Conservation (phyloP, 2,113 vertebrate species). For the Albula glossodonta region DNA sequence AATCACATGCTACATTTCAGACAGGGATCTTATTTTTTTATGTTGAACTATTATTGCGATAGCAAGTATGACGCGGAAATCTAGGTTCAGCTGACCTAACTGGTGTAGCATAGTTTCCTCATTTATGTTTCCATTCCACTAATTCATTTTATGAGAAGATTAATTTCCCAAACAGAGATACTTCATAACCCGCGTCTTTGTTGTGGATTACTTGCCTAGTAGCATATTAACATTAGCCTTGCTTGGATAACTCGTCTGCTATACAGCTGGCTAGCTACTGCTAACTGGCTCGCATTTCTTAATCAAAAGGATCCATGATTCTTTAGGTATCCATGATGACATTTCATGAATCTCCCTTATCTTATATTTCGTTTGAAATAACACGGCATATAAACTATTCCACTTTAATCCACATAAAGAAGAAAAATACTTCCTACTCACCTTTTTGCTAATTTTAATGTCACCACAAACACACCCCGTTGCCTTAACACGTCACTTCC, state of each 20-base stretch:
- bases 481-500: neutral
- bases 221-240: neutral
- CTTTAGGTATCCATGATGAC: neutral
- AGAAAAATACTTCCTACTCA: constrained; percentile 41
- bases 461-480: constrained; percentile 56
- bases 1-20: no score
- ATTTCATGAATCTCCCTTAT: neutral
- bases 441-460: constrained; percentile 41
- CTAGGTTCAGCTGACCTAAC: no score
- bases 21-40: no score
- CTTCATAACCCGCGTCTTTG: neutral
- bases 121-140: no score
- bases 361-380: neutral
- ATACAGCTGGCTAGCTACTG: neutral
- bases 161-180: neutral
- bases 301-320: neutral
- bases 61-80: no score
- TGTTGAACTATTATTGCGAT: no score
- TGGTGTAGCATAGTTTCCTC: no score
- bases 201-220: neutral
- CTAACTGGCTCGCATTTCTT: neutral
- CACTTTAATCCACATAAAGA: neutral
- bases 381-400: neutral
- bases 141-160: no score
- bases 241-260: neutral